Percentiles rank a stretch among this genome's conserved stretches.
phyloP scores from a whole-genome alignment of 1,140 invertebrate genomes.

The Bombus impatiens region DNA sequence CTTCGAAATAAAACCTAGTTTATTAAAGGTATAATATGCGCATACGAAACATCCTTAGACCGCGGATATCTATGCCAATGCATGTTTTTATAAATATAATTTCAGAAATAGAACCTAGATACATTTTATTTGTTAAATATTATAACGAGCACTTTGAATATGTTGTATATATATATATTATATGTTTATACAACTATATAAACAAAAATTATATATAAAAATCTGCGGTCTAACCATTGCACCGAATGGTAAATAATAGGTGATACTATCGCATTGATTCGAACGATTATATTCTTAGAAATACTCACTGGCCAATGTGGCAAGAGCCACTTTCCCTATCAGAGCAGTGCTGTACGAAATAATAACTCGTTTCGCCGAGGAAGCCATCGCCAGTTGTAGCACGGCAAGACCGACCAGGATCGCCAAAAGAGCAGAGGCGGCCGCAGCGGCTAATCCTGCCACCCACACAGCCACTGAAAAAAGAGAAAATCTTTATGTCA shows the following conservation, averaged over 20 bases:
- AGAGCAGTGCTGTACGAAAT: constrained; percentile 89
- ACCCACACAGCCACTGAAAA: constrained; percentile 88
- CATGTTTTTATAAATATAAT: neutral
- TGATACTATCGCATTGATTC: neutral
- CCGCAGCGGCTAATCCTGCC: constrained; percentile 88
- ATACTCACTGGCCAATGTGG: constrained; percentile 89
- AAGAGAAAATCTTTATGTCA: neutral
- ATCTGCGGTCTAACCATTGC: too few relatives aligned
- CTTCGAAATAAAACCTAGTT: too few relatives aligned
- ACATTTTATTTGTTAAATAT: too few relatives aligned
- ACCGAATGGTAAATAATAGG: neutral
- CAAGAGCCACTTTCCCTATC: constrained; percentile 89
- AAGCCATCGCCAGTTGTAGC: constrained; percentile 92
- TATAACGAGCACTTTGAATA: too few relatives aligned
- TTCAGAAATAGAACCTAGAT: neutral
- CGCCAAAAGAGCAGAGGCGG: constrained; percentile 87
- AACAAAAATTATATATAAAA: too few relatives aligned
- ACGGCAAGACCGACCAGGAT: constrained; percentile 90
- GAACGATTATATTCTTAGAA: neutral
- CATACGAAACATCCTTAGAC: too few relatives aligned
- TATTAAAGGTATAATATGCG: too few relatives aligned
- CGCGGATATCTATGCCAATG: neutral
- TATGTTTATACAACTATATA: too few relatives aligned
- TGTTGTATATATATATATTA: too few relatives aligned
- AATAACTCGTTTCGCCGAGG: constrained; percentile 90